Conservation (phyloP, 2,797 vertebrate species). For the Rhodeus uyekii region DNA sequence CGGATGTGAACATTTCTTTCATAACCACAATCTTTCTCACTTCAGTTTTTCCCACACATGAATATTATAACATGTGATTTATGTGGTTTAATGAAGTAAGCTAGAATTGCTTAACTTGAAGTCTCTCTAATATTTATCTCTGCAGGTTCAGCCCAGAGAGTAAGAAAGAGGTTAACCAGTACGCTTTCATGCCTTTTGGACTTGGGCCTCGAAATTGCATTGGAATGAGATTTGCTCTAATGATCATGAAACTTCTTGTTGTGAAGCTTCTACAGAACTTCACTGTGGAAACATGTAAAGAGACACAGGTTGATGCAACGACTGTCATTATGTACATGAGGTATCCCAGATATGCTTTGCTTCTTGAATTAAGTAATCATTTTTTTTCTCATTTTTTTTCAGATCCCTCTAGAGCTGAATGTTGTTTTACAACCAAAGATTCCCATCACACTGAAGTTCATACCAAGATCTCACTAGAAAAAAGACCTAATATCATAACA, state of each 20-base stretch:
- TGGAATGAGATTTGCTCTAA: slow-evolving; percentile 82
- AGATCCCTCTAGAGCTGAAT: slow-evolving; percentile 70
- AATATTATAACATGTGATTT: background rate
- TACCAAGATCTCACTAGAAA: slow-evolving; percentile 54
- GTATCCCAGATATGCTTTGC: background rate
- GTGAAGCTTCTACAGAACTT: slow-evolving; percentile 79
- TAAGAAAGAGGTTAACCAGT: slow-evolving; percentile 74
- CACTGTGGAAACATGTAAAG: slow-evolving; percentile 80
- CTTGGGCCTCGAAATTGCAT: slow-evolving; percentile 87
- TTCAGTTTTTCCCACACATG: slow-evolving; percentile 1
- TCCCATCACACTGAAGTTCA: slow-evolving; percentile 71
- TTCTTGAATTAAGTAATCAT: background rate
- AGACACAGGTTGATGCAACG: slow-evolving; percentile 76
- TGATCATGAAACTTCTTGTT: slow-evolving; percentile 78
- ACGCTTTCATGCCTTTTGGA: slow-evolving; percentile 84
- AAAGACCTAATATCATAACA: background rate
- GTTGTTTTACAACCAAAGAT: slow-evolving; percentile 62
- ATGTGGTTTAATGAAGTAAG: background rate
- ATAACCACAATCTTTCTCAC: background rate
- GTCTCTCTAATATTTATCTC: slow-evolving; percentile 19
- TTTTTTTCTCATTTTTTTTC: slow-evolving; percentile 26
- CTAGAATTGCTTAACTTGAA: background rate
- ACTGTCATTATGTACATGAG: background rate
- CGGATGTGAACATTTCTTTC: background rate
- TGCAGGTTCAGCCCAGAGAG: slow-evolving; percentile 84